Evolutionary conservation across 2,797 vertebrate species (phyloP), one percentile per base, ranked within the genome.

Genomic region (Dryobates pubescens): DNA sequence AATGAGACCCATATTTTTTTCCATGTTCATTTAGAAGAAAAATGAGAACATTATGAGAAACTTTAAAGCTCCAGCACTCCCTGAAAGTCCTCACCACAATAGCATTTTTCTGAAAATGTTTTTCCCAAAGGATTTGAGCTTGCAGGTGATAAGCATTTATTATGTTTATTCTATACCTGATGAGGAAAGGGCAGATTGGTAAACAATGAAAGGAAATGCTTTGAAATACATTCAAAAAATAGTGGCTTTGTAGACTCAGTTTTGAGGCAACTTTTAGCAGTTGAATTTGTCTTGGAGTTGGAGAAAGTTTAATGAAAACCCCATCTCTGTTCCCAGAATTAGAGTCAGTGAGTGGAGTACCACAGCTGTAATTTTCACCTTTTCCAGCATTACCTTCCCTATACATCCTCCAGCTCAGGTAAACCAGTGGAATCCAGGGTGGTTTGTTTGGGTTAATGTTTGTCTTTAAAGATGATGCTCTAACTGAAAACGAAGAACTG

Each of bases 1-100:
- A 82, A 97, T 97, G 82, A 92, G 93, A 97, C 94, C 90, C 97
- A 96, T 96, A 96, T 95, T 71, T 94, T 82, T 85, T 91, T 93
- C 27, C 89, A 89, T 88, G 65, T 95, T 90, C 78, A 49, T 85
- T 90, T 86, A 94, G 78, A 90, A 86, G 56, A 92, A 93, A 92
- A 96, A 96, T 95, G 83, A 93, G 95, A 96, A 89, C 80, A 93
- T 85, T 91, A 84, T 95, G 91, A 96, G 95, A 96, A 97, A 92
- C 83, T 78, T 95, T 88, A 70, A 65, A 95, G 82, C 56, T 88
- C 67, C 84, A 96, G 74, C 73, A 87, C 79, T 93, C 92, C 91
- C 81, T 93, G 79, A 88, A 95, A 95, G 32, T 64, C 36, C 54
- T 92, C 75, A 77, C 64, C 61, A 64, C 71, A 85, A 24, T 56